A percentile compares a stretch with the other conserved stretches of the same genome.
Conservation (phyloP, 2,113 vertebrate species). For the Sakesphorus luctuosus region DNA sequence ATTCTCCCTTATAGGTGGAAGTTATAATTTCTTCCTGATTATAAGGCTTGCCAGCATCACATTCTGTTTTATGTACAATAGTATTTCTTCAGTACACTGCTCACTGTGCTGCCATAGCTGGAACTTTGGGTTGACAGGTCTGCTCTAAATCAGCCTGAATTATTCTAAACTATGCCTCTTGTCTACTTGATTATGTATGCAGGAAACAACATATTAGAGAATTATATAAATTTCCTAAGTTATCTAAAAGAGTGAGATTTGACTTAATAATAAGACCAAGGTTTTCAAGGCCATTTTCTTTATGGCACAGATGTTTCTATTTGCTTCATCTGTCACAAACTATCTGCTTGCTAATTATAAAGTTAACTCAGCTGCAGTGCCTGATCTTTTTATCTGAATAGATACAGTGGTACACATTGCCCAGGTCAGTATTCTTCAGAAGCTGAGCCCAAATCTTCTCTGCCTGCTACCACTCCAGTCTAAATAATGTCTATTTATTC, state of each 20-base stretch:
- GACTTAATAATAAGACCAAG: neutral
- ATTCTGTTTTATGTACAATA: neutral
- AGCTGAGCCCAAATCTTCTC: neutral
- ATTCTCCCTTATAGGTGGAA: neutral
- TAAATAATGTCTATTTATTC: neutral
- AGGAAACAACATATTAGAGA: neutral
- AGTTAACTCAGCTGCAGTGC: neutral
- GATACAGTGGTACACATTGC: no score
- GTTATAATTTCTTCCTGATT: neutral
- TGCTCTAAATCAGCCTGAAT: neutral
- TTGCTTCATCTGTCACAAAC: neutral
- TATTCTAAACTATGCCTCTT: neutral
- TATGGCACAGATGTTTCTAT: accelerated
- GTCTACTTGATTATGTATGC: neutral
- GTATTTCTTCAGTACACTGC: neutral
- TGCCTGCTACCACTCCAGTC: neutral
- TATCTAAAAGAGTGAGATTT: neutral
- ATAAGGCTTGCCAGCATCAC: neutral
- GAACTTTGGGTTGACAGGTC: neutral
- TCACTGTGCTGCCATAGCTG: neutral
- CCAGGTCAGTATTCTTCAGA: neutral
- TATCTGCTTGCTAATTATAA: neutral
- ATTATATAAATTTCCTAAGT: neutral
- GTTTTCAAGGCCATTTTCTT: neutral
- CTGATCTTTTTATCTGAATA: neutral